Base-by-base conservation (phyloP, 2,888 invertebrate genomes). In the Chrysolina haemoptera region DNA sequence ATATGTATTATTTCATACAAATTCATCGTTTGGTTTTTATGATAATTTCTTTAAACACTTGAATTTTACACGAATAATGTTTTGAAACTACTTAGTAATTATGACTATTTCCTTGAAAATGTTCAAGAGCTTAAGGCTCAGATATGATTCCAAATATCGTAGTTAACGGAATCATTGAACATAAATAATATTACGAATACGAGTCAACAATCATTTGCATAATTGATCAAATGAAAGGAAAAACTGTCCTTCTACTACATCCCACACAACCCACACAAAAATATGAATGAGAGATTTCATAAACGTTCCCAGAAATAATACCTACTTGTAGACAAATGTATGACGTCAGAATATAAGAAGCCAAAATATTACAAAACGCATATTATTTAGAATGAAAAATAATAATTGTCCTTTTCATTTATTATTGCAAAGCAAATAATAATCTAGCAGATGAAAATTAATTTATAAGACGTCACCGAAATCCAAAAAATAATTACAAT, bases 221-320 rank as follows among this genome's bases (percentile, higher is more conserved):
- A 68, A n/a, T 62, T 66, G 70, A 50, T 41, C 27, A 66, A 69
- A 50, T 66, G 77, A 77, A 77, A 77, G 75, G 73, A 70, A 73
- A 73, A 64, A 71, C 50, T 63, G 77, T 67, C 77, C 77, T 77
- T 77, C 73, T 48, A 43, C 41, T 50, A 22, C 73, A 27, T 73
- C 73, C 73, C 71, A 66, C 73, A 63, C 70, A 66, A 40, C 71
- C 75, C 72, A 70, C 71, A 41, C 71, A 20, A 66, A 22, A 66
- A 53, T 53, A 27, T 53, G 3, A 40, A 67, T 35, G 48, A 67
- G 18, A 53, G 27, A 48, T 66, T 35, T 3, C 11, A 66, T 35
- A 50, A 50, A n/a, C 20, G n/a, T 43, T 18, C 41, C 12, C n/a
- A 62, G 16, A 20, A 53, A 11, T 20, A 35, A 40, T 35, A 35